Conservation (phyloP, 2,888 invertebrate species). For the Mythimna pallens region DNA sequence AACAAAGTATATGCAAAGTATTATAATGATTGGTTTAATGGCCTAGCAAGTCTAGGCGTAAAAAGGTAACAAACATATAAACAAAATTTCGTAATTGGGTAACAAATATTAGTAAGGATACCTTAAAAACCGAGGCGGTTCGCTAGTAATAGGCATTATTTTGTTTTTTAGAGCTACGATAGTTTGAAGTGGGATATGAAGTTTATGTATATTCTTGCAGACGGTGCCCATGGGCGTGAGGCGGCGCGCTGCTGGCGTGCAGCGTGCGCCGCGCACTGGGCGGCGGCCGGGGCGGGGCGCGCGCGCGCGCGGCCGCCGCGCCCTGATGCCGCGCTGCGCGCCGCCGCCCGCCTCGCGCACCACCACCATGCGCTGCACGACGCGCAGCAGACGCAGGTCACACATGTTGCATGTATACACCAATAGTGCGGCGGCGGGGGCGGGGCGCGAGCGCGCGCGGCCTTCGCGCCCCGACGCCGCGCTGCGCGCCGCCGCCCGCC, state of each 20-base stretch:
- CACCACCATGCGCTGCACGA: conserved; percentile 73
- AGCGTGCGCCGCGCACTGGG: conserved; percentile 83
- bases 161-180: background rate
- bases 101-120: background rate
- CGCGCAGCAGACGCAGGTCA: conserved; percentile 91
- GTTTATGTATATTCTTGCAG: conserved; percentile 61
- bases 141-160: background rate
- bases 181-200: background rate
- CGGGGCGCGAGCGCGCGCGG: conserved; percentile 62
- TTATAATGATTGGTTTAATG: too few relatives aligned
- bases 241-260: conserved; percentile 78
- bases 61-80: too few relatives aligned
- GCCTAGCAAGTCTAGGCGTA: too few relatives aligned
- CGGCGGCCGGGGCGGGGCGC: conserved; percentile 71
- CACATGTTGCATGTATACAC: background rate
- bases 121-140: background rate
- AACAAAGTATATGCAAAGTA: too few relatives aligned
- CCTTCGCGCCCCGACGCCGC: conserved; percentile 75
- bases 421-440: conserved; percentile 75
- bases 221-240: conserved; percentile 74
- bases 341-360: conserved; percentile 76
- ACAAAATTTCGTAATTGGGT: too few relatives aligned
- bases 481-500: conserved; percentile 78
- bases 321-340: conserved; percentile 77
- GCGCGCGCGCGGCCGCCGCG: conserved; percentile 67